These are phyloP conservation scores for Taphrorychus bicolor DNA, from an alignment of 2,888 invertebrate genomes.

Conservation along the genomic window DNA sequence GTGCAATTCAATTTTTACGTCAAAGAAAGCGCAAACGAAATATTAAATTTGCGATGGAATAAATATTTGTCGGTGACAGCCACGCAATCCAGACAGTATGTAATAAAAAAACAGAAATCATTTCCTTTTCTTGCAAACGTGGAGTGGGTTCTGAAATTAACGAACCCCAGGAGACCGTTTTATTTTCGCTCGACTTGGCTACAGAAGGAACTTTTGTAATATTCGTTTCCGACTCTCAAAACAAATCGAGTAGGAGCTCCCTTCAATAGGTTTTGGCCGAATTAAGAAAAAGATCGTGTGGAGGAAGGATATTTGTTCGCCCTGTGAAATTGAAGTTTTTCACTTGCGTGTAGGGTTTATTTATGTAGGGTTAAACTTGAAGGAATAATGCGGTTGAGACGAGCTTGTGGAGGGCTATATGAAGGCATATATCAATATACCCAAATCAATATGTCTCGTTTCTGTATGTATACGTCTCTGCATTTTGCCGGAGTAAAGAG, in stretches of 20 bases:
- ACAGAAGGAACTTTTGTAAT: background rate
- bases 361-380: background rate
- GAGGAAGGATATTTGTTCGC: background rate
- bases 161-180: background rate
- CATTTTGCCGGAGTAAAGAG: background rate
- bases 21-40: background rate
- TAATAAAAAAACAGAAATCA: slow-evolving; percentile 1
- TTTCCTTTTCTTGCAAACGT: background rate
- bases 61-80: background rate
- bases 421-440: background rate
- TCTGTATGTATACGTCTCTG: background rate
- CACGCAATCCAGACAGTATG: background rate
- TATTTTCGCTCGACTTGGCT: background rate
- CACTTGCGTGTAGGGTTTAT: background rate
- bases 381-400: background rate
- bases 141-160: background rate
- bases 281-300: background rate
- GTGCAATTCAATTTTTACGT: background rate
- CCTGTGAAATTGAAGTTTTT: background rate
- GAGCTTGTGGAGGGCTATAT: background rate
- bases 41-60: background rate
- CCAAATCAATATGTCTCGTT: background rate
- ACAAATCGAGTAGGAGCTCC: background rate
- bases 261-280: background rate
- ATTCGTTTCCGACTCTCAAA: background rate